Evolutionary conservation across 2,113 vertebrate species (phyloP), one percentile per base, ranked within the genome.

Genomic region (Romanogobio albipinnatus): DNA sequence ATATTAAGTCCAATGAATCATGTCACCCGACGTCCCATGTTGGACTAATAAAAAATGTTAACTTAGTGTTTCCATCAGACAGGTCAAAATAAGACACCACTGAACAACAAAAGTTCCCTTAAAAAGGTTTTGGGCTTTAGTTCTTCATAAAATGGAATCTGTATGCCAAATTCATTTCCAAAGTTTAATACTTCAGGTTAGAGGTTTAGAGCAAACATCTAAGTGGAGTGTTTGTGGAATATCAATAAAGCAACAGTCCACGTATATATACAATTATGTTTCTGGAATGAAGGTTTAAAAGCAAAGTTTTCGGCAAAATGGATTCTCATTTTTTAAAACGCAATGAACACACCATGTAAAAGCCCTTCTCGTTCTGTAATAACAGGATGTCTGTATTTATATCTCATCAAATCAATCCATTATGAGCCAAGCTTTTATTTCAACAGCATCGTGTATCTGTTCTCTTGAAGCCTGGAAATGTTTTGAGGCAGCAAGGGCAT

Each of bases 401-500:
- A 26, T 62, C 58, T 64, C 39, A 47, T 45, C 77, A 64, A 47
- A 19, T 47, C 58, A 47, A 64, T 80, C 77, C 77, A 80, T 80
- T 47, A 64, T 6, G 13, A 64, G 58, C 14, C 4, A 5, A 62
- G 11, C 56, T 47, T 45, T 45, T 26, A 79, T 64, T 64, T 11
- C 19, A 24, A 64, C 13, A 43, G 11, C 22, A 39, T 26, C 7
- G 11, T 78, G 53, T 13, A 36, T 58, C 36, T 9, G 8, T 29
- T 79, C 39, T 62, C 7, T 15, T 5, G 36, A 79, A 62, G 76
- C 76, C 36, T 26, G 22, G 4, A 79, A 79, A 39, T 62, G 58
- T 79, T 62, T 15, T 5, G 13, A 68, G 74, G 71, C 17, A 51
- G 22, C 39, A 36, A 79, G 86, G 84, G 75, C 81, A 83, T 83